Evolutionary conservation across 1,140 invertebrate species (phyloP), one percentile per base, ranked within the genome.

Genomic region (Trichonephila inaurata): DNA sequence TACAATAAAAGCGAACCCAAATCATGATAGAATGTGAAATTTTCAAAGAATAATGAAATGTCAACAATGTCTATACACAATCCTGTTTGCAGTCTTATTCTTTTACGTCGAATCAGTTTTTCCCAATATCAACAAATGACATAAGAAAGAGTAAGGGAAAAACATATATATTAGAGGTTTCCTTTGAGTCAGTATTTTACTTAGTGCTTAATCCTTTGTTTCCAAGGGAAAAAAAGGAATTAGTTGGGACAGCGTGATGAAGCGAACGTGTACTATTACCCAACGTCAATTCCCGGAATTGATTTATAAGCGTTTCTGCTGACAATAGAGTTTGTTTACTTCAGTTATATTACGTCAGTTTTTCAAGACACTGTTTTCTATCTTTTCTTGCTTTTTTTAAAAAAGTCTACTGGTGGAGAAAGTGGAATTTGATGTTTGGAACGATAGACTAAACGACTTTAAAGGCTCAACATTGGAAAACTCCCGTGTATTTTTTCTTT

Each of bases 271-370:
- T n/a, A n/a, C n/a, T n/a, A n/a, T n/a, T n/a, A n/a, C n/a, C n/a
- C n/a, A n/a, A n/a, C n/a, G n/a, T n/a, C n/a, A n/a, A n/a, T n/a
- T n/a, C n/a, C 33, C 18, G 72, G 72, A 40, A 77, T 33, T 28
- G 72, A 77, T 77, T 77, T 77, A 40, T 77, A 77, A 77, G 28
- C 72, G 72, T 18, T 77, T 77, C 21, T 77, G 24, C 72, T 77
- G 28, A 40, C 72, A 77, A 77, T 77, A 33, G 1, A 28, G 28
- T 40, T 77, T 40, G 72, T 77, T 77, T 77, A 18, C 28, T 10
- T 40, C 28, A 28, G 33, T 77, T 0, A 19, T 77, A 40, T 77
- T 77, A 18, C 14, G 16, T 33, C 72, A 77, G 24, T 51, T 51
- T 51, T 51, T 51, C 51, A 51, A 51, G 51, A 51, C 51, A 12